Evolutionary conservation across 2,113 vertebrate genomes (phyloP).

Genomic region (Salvelinus alpinus): DNA sequence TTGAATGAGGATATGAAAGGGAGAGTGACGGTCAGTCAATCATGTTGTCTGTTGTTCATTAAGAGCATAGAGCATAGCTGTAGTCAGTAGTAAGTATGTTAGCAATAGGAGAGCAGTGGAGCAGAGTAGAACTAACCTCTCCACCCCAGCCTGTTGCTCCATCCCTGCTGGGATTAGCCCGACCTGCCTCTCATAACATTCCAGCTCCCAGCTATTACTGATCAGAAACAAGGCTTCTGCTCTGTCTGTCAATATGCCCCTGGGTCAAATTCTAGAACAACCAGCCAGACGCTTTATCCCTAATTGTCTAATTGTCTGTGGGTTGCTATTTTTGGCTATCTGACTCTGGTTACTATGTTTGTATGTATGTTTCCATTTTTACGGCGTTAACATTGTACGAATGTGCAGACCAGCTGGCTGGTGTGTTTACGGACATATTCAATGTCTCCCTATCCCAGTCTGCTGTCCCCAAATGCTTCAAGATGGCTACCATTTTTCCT

Average conservation of each 20-base stretch:
- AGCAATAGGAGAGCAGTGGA: constrained; percentile 49
- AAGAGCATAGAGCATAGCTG: too few species aligned
- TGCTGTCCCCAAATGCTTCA: too few species aligned
- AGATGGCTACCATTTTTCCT: too few species aligned
- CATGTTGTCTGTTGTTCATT: constrained; percentile 21
- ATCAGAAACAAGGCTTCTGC: constrained; percentile 38
- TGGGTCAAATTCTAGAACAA: background rate
- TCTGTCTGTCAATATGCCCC: background rate
- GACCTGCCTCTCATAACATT: constrained; percentile 67
- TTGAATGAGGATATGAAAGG: too few species aligned
- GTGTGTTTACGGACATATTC: too few species aligned
- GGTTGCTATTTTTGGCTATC: constrained; percentile 41
- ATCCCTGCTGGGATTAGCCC: constrained; percentile 59
- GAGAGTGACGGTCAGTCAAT: background rate
- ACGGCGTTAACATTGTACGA: background rate
- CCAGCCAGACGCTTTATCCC: constrained; percentile 38
- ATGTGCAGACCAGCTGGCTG: background rate
- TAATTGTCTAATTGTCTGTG: constrained; percentile 12
- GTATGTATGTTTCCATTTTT: constrained; percentile 10
- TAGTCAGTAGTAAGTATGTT: constrained; percentile 7
- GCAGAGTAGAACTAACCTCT: constrained; percentile 44
- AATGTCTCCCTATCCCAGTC: too few species aligned
- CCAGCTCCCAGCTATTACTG: constrained; percentile 57
- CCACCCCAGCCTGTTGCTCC: constrained; percentile 58
- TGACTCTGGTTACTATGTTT: background rate